A percentile compares a stretch with the other conserved stretches of the same genome.
These are phyloP conservation scores for Epizoanthus ramosus DNA, from an alignment of 92 coral and sea anemone genomes.

Conservation along the genomic window DNA sequence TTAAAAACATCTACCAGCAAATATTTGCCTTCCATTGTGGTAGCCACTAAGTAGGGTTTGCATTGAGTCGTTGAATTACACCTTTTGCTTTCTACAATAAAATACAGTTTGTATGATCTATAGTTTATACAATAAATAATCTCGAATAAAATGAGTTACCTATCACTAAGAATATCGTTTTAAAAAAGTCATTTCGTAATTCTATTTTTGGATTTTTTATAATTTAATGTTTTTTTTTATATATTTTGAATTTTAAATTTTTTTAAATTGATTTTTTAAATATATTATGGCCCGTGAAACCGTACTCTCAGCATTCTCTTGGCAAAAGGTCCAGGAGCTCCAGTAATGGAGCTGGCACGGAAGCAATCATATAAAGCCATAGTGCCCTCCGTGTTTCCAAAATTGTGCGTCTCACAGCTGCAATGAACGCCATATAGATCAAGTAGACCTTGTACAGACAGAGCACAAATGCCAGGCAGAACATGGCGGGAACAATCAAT, in stretches of 20 bases:
- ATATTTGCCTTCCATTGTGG: no score
- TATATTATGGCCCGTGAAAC: no score
- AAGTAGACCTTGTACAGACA: constrained; percentile 18
- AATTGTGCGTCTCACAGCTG: constrained; percentile 10
- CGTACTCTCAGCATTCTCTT: not conserved
- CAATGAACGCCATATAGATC: constrained; percentile 1
- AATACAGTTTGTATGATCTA: no score
- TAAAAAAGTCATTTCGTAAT: not conserved
- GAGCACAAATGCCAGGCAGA: not conserved
- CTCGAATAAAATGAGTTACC: not conserved
- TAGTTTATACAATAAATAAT: not conserved
- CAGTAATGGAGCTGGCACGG: constrained; percentile 23
- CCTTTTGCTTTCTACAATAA: no score
- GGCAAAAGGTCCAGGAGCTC: constrained; percentile 25
- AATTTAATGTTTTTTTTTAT: not conserved
- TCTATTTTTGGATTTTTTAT: not conserved
- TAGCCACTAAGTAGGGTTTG: no score
- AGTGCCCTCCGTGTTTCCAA: not conserved
- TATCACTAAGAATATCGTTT: not conserved
- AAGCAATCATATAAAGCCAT: not conserved
- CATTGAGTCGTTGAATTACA: no score
- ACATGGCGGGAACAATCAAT: constrained; percentile 20
- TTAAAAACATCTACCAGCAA: no score
- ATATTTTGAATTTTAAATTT: not conserved
- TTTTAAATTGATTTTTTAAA: not conserved